Percentiles rank a stretch among this genome's conserved stretches.
phyloP scores from a whole-genome alignment of 2,113 vertebrate species.

The Ahaetulla prasina region DNA sequence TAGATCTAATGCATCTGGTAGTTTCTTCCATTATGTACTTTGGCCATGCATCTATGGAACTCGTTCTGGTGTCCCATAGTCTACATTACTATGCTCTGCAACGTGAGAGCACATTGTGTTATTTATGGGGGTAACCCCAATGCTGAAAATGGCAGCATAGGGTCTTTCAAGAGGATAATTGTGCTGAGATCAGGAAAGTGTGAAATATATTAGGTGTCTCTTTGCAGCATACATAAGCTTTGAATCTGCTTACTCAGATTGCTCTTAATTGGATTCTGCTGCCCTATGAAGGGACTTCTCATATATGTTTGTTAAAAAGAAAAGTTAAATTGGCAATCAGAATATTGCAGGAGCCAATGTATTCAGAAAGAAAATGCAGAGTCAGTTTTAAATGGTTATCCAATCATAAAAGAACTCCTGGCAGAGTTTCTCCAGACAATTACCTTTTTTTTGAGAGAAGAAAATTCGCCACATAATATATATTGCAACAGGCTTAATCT shows the following conservation, averaged over 20 bases:
- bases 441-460: neutral
- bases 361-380: neutral
- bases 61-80: neutral
- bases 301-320: neutral
- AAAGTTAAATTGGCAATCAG: neutral
- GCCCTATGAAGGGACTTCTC: neutral
- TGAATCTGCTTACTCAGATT: neutral
- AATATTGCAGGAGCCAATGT: neutral
- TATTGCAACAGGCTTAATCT: slow-evolving; percentile 26
- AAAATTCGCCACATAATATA: neutral
- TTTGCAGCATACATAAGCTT: neutral
- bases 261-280: neutral
- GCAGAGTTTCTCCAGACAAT: neutral
- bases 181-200: neutral
- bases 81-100: neutral
- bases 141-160: neutral
- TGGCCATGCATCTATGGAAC: neutral
- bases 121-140: neutral
- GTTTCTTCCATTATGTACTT: neutral
- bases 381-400: neutral
- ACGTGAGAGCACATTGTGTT: neutral
- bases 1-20: neutral
- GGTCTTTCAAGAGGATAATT: neutral
- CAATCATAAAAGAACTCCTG: neutral
- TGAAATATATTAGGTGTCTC: neutral